Percentiles rank a stretch among this genome's conserved stretches.
Conservation (phyloP, 1,140 invertebrate genomes). For the Drosophila punjabiensis region DNA sequence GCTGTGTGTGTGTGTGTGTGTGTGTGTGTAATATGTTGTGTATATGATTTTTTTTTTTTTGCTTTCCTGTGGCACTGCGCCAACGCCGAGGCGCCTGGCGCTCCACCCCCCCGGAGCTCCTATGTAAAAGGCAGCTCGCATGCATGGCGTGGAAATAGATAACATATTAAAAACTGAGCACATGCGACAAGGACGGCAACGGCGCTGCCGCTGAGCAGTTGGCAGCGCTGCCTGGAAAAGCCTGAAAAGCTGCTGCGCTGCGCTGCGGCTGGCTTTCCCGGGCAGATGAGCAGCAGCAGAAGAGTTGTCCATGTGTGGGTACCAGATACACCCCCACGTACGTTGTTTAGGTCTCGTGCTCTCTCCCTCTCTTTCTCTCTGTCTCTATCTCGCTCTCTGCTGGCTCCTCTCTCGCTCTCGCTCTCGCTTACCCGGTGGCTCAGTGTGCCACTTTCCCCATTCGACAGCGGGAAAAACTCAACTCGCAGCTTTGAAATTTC, state of each 20-base stretch:
- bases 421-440: conserved; percentile 9
- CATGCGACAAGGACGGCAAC: conserved; percentile 72
- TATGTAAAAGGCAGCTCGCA: conserved; percentile 75
- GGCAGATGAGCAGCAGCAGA: conserved; percentile 75
- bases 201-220: conserved; percentile 23
- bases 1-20: conserved; percentile 51
- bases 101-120: conserved; percentile 18
- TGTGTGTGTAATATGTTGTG: conserved; percentile 77
- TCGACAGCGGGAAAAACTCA: conserved; percentile 72
- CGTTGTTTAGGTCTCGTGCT: conserved; percentile 52
- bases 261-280: conserved; percentile 30
- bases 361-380: conserved; percentile 17
- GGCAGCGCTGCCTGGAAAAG: conserved; percentile 62
- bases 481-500: conserved; percentile 73
- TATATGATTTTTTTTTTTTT: conserved; percentile 78
- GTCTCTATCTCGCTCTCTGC: conserved; percentile 1
- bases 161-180: conserved; percentile 82
- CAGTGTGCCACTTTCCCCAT: conserved; percentile 36
- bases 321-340: conserved; percentile 68
- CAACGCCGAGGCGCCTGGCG: conserved; percentile 32
- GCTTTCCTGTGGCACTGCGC: conserved; percentile 34
- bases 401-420: conserved; percentile 14
- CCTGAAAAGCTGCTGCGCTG: conserved; percentile 42
- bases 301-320: conserved; percentile 67
- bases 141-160: conserved; percentile 78